Conservation (phyloP, 1,140 invertebrate genomes). For the Ceratitis capitata region DNA sequence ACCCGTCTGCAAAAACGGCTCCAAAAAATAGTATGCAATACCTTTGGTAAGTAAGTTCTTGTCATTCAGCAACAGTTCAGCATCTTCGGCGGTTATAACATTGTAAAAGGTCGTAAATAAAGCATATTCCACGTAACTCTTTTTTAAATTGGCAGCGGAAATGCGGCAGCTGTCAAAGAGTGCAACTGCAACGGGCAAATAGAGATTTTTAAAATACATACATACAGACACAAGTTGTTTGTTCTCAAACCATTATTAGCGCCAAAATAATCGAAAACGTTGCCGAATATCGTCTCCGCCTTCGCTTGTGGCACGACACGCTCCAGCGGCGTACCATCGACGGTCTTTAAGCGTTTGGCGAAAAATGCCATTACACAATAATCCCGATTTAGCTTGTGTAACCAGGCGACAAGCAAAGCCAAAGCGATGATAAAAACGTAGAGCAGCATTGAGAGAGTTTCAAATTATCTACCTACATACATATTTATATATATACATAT, state of each 20-base stretch:
- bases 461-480: background rate
- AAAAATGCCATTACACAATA: constrained; percentile 46
- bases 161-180: constrained; percentile 31
- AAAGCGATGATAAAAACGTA: constrained; percentile 38
- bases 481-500: background rate
- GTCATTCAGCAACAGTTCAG: constrained; percentile 54
- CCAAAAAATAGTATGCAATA: constrained; percentile 67
- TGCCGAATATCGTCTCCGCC: constrained; percentile 39
- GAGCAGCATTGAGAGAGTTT: background rate
- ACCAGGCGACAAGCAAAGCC: constrained; percentile 39
- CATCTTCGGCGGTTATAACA: constrained; percentile 54
- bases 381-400: constrained; percentile 44
- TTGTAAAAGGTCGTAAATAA: constrained; percentile 48
- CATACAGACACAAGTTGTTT: background rate
- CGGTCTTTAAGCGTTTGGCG: constrained; percentile 46
- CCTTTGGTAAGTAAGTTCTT: constrained; percentile 53
- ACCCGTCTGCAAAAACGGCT: constrained; percentile 75
- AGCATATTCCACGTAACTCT: constrained; percentile 53
- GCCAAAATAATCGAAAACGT: constrained; percentile 39
- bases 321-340: constrained; percentile 48
- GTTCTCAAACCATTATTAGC: constrained; percentile 28
- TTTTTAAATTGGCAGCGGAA: constrained; percentile 43
- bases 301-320: constrained; percentile 33
- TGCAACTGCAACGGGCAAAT: background rate
- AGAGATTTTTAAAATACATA: background rate